These are phyloP conservation scores for Hypsopygia costalis DNA, from an alignment of 2,888 invertebrate genomes.

Conservation along the genomic window DNA sequence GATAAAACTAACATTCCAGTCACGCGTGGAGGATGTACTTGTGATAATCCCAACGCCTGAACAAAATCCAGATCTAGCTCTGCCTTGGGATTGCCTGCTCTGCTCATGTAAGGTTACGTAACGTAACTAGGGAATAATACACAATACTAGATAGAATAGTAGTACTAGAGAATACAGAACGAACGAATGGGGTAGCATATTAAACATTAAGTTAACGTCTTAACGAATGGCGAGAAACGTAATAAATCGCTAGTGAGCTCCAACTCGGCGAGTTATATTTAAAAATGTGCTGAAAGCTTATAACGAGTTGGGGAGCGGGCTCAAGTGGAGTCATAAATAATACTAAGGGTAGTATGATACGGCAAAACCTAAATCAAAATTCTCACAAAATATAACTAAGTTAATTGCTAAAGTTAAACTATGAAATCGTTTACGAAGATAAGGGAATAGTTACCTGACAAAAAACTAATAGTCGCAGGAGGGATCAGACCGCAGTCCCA, in stretches of 20 bases:
- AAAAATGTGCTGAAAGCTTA: conserved; percentile 54
- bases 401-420: not conserved
- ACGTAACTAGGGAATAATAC: not conserved
- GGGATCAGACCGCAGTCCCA: conserved; percentile 21
- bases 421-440: not conserved
- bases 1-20: not conserved
- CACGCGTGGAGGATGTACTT: no score
- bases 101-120: no score
- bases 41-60: no score
- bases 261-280: conserved; percentile 46
- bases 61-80: no score
- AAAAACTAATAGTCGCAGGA: conserved; percentile 10
- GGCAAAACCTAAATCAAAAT: not conserved
- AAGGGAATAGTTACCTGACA: conserved; percentile 4
- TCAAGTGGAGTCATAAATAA: conserved; percentile 51
- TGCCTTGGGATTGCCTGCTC: no score
- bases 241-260: conserved; percentile 42
- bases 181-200: no score
- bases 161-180: no score
- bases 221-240: conserved; percentile 26
- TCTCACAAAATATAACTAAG: not conserved
- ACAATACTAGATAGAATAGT: no score
- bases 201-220: conserved; percentile 4
- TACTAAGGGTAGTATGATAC: conserved; percentile 39
- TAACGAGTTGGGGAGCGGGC: conserved; percentile 47